These are phyloP conservation scores for Amazona guildingii DNA, from an alignment of 2,113 vertebrate genomes.

Conservation along the genomic window DNA sequence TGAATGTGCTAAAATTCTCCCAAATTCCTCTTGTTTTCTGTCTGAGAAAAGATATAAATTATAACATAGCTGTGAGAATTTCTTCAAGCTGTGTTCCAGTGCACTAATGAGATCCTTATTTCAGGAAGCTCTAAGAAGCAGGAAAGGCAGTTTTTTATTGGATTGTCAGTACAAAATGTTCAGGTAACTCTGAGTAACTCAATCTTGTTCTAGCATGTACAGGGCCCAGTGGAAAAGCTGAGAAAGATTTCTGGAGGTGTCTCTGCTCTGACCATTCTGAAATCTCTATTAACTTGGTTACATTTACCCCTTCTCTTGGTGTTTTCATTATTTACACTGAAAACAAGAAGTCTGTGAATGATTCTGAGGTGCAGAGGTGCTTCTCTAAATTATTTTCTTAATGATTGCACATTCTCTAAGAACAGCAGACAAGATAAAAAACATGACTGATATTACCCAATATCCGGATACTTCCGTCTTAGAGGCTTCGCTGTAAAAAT, in stretches of 20 bases:
- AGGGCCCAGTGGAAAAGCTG: neutral
- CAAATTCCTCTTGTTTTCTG: neutral
- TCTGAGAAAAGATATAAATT: neutral
- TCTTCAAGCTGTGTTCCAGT: neutral
- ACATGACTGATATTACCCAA: neutral
- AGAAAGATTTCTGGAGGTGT: neutral
- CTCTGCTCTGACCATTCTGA: neutral
- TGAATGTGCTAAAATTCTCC: neutral
- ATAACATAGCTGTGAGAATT: neutral
- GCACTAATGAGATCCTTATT: neutral
- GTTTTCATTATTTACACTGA: neutral
- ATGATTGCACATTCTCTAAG: neutral
- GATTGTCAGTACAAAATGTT: conserved; percentile 11
- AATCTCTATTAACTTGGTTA: neutral
- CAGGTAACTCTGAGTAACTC: conserved; percentile 43
- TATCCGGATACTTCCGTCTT: neutral
- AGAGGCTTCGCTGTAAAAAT: neutral
- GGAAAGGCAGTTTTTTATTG: neutral
- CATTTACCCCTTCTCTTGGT: neutral
- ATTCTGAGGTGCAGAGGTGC: neutral
- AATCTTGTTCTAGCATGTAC: conserved; percentile 24
- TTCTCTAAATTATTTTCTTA: neutral
- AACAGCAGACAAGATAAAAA: neutral
- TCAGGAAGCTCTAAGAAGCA: neutral
- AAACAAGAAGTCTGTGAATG: neutral